Base-by-base conservation (phyloP, 2,888 invertebrate species). In the Dasysyrphus albostriatus region DNA sequence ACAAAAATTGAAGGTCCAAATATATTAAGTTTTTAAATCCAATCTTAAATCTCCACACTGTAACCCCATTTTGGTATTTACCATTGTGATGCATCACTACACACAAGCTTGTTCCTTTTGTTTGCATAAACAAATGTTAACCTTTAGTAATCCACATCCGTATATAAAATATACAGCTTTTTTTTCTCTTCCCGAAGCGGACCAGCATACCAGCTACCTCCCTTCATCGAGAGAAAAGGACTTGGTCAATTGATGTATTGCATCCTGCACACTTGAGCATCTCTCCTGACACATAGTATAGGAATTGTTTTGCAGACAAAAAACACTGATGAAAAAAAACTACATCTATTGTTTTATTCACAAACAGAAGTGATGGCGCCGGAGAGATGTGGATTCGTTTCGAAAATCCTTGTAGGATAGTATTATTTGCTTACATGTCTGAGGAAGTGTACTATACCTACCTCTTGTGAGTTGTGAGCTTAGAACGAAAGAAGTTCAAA, bases 161-260 rank as follows among this genome's bases (percentile, higher is more conserved):
- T 51, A 49, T 12, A 49, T 49, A 3, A 14, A 4, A 16, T 49
- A 34, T 29, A 49, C 16, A 16, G 16, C 9, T 47, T n/a, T 8
- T 47, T 16, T 47, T 49, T 34, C 29, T 51, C 39, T 34, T 39
- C 16, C 6, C 39, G 42, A 32, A 7, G n/a, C 8, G n/a, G 56
- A 34, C 34, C 16, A 16, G 58, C 58, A 34, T 16, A 24, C 24
- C 24, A 34, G 16, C 37, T 58, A 58, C n/a, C n/a, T 44, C 32
- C 47, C 16, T 73, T 7, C n/a, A 49, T 32, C 37, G n/a, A 39
- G 9, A 39, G 67, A 65, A 58, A 58, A 37, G 37, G 58, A 37
- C 56, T 78, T 24, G 56, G 74, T 67, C 67, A 59, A 39, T 59
- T 80, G 74, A 74, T 80, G 59, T 42, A 59, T 80, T 59, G 49